Base-by-base conservation (phyloP, 2,113 vertebrate species). In the Macroglossus sobrinus region DNA sequence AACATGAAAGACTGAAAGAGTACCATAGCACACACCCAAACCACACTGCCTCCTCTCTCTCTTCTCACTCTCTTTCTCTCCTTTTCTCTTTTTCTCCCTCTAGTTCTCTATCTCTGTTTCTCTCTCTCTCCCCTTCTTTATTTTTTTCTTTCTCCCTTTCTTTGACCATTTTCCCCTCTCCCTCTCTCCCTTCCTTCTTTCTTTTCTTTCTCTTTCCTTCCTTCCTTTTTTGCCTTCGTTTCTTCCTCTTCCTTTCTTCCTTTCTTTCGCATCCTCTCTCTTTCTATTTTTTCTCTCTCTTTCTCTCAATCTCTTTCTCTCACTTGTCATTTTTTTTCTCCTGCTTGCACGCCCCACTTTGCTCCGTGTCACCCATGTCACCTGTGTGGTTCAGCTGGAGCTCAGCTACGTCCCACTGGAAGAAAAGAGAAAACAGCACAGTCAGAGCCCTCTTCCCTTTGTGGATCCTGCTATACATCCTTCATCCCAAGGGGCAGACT, bases 301-400 rank as follows among this genome's bases (percentile, higher is more conserved):
- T 63, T 63, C 69, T 40, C 21, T 74, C n/a, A 6, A 13, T 15
- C 47, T 13, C 7, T 6, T 33, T 18, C 15, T 9, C n/a, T 9
- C 64, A 2, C 26, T 63, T 63, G 50, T 15, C 50, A 50, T 15
- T 33, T 43, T 43, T 12, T 30, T 22, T 24, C 47, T 24, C 75
- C 9, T 24, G 6, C 50, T 16, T 16, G 57, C 22, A 26, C 57
- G 22, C 57, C 57, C 24, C 22, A 16, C 76, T 57, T 79, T 38
- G 26, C 26, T 38, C 55, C 26, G 1, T 16, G 22, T 28, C 22
- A 15, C 33, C 28, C 28, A 0, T 0, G 7, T 94, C 91, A 97
- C 95, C 94, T 93, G 97, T 96, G 82, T 79, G 55, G 19, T 97
- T 96, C 68, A 97, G 35, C 85, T 96, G 97, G 12, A 97, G 91